These are phyloP conservation scores for Hipposideros armiger DNA, from an alignment of 2,113 vertebrate species.

Conservation along the genomic window DNA sequence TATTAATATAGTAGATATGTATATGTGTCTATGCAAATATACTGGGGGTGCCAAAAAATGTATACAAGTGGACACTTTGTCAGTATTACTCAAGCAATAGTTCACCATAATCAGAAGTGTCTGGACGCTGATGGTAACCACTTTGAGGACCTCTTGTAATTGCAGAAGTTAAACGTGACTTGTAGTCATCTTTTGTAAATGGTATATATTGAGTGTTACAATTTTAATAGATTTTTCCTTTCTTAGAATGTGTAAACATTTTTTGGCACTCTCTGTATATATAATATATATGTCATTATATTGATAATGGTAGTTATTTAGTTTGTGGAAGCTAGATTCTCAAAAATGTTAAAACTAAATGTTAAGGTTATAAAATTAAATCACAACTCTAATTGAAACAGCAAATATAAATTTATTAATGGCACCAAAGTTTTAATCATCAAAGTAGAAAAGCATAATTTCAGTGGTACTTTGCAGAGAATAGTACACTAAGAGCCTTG, in stretches of 20 bases:
- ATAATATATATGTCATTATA: slow-evolving; percentile 33
- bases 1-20: neutral
- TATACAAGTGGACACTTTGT: too few species aligned
- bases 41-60: too few species aligned
- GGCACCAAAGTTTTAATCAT: neutral
- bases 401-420: neutral
- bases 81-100: too few species aligned
- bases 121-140: too few species aligned
- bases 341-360: slow-evolving; percentile 72
- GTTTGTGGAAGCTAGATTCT: slow-evolving; percentile 72
- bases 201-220: too few species aligned
- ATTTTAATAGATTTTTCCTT: too few species aligned
- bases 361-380: slow-evolving; percentile 60
- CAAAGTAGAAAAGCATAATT: neutral
- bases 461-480: neutral
- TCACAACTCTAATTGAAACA: slow-evolving; percentile 48
- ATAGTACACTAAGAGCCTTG: neutral
- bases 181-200: too few species aligned
- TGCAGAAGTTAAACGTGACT: too few species aligned
- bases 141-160: too few species aligned
- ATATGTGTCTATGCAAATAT: neutral
- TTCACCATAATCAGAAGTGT: too few species aligned
- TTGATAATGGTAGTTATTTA: slow-evolving; percentile 75
- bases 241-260: too few species aligned
- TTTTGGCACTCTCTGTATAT: neutral